Conservation (phyloP, 2,888 invertebrate species). For the Petrolisthes manimaculis region DNA sequence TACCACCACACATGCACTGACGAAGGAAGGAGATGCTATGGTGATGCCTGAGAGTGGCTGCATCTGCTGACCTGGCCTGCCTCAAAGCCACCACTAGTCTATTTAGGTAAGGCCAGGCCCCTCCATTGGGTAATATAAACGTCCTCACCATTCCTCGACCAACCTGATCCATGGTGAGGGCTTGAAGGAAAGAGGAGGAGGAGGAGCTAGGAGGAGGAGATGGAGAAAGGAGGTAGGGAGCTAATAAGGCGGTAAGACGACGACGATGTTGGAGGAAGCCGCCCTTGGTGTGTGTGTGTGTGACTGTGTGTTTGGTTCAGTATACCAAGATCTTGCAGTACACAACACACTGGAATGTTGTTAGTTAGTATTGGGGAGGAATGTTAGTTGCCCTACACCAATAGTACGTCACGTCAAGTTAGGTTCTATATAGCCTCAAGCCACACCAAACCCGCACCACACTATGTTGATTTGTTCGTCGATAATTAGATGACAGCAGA, state of each 20-base stretch:
- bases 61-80: constrained; percentile 16
- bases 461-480: no score
- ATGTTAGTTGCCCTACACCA: no score
- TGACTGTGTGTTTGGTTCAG: no score
- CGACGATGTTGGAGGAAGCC: no score
- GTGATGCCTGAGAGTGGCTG: neutral
- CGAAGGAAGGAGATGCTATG: neutral
- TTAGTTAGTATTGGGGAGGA: no score
- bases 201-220: neutral
- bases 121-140: neutral
- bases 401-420: no score
- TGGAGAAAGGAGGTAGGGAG: neutral
- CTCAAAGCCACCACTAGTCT: constrained; percentile 15
- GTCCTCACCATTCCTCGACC: constrained; percentile 40
- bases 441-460: no score
- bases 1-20: constrained; percentile 28
- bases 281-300: no score
- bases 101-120: constrained; percentile 20
- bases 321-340: no score
- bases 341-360: no score
- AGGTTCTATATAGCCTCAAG: no score
- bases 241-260: neutral
- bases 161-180: constrained; percentile 58
- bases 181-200: neutral
- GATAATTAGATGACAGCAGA: no score